phyloP scores from a whole-genome alignment of 2,888 invertebrate species.

The Calameuta idolon region DNA sequence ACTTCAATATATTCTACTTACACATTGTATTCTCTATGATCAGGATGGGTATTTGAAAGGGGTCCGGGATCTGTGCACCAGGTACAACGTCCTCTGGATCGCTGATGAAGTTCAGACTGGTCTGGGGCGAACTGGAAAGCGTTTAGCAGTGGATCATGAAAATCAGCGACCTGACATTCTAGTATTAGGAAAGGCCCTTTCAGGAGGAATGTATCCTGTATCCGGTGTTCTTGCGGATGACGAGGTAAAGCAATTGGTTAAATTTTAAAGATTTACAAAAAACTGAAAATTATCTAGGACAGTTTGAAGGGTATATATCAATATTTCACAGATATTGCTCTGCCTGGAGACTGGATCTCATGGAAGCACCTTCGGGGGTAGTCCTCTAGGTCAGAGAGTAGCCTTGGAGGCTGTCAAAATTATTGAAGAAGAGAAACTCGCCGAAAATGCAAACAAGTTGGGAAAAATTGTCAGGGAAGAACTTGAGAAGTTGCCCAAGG shows the following conservation, averaged over 20 bases:
- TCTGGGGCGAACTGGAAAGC: slow-evolving; percentile 83
- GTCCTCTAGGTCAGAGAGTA: slow-evolving; percentile 81
- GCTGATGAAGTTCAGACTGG: slow-evolving; percentile 91
- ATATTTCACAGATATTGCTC: slow-evolving; percentile 48
- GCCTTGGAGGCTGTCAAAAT: slow-evolving; percentile 81
- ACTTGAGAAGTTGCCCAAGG: slow-evolving; percentile 73
- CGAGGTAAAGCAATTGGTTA: slow-evolving; percentile 69
- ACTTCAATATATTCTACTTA: not conserved
- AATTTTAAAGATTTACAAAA: slow-evolving; percentile 1
- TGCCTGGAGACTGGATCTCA: slow-evolving; percentile 70
- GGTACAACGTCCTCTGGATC: slow-evolving; percentile 84
- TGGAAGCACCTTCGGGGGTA: slow-evolving; percentile 89
- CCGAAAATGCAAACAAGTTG: slow-evolving; percentile 78
- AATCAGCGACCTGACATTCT: slow-evolving; percentile 81
- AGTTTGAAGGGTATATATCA: not conserved
- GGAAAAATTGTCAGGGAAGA: slow-evolving; percentile 76
- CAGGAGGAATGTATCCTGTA: slow-evolving; percentile 85
- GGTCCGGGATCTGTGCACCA: slow-evolving; percentile 79
- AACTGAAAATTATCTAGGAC: slow-evolving; percentile 1
- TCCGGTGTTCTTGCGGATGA: slow-evolving; percentile 78
- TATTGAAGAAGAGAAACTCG: slow-evolving; percentile 80
- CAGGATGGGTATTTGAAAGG: slow-evolving; percentile 77
- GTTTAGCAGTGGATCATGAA: slow-evolving; percentile 81
- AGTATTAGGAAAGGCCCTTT: slow-evolving; percentile 85
- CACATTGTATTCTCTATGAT: slow-evolving; percentile 4